These are phyloP conservation scores for Venturia canescens DNA, from an alignment of 1,140 invertebrate species.

Conservation along the genomic window DNA sequence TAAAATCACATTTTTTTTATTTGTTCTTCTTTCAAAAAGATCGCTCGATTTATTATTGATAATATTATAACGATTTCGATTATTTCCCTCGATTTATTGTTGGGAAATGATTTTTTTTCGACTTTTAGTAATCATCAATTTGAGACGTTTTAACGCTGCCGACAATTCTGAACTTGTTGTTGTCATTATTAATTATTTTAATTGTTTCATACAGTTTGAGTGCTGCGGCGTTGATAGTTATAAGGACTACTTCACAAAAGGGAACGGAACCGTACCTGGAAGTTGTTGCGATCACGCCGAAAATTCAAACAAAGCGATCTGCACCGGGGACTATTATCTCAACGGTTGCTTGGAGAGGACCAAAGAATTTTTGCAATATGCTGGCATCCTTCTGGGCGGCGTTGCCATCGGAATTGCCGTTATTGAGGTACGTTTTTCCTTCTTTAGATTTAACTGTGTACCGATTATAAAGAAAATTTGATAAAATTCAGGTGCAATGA, in stretches of 20 bases:
- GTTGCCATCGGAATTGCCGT: conserved; percentile 82
- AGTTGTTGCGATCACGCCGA: conserved; percentile 58
- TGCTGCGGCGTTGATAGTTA: conserved; percentile 81
- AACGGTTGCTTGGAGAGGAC: conserved; percentile 75
- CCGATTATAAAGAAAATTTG: background rate
- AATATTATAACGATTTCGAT: too few species aligned
- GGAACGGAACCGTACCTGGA: conserved; percentile 70
- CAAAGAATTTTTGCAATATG: conserved; percentile 72
- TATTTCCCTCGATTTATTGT: too few species aligned
- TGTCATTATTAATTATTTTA: conserved; percentile 4
- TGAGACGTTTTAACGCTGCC: too few species aligned
- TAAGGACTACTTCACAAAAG: conserved; percentile 70
- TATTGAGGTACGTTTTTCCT: conserved; percentile 78
- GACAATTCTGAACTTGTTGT: background rate
- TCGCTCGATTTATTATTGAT: too few species aligned
- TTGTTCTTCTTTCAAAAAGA: too few species aligned
- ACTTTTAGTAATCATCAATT: too few species aligned
- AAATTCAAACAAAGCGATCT: background rate
- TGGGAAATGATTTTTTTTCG: too few species aligned
- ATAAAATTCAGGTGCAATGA: conserved; percentile 28
- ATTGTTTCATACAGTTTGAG: conserved; percentile 73
- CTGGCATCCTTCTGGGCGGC: conserved; percentile 79
- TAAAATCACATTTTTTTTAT: too few species aligned
- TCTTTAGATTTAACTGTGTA: background rate
- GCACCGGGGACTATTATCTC: conserved; percentile 49